These are phyloP conservation scores for Zootermopsis nevadensis DNA, from an alignment of 2,888 invertebrate genomes.

Conservation along the genomic window DNA sequence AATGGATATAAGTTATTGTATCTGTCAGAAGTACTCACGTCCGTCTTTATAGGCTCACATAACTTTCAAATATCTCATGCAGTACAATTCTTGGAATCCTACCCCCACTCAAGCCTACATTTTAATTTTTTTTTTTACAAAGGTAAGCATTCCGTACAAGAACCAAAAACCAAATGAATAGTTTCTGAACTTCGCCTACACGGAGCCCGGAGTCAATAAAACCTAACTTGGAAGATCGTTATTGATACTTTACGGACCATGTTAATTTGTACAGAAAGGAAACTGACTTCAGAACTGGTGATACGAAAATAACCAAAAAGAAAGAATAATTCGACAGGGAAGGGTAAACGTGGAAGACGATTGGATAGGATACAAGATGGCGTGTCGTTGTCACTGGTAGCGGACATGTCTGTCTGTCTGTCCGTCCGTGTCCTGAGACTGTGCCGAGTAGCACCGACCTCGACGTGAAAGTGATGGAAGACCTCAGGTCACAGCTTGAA, in stretches of 20 bases:
- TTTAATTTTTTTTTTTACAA: too few species aligned
- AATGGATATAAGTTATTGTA: too few species aligned
- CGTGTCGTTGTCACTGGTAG: not conserved
- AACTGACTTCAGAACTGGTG: not conserved
- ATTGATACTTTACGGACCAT: not conserved
- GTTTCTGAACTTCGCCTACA: too few species aligned
- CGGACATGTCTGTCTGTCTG: conserved; percentile 28
- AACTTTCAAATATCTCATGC: too few species aligned
- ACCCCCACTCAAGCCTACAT: too few species aligned
- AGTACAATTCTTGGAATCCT: too few species aligned
- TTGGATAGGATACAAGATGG: not conserved
- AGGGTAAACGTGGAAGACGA: not conserved
- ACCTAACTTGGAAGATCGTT: not conserved
- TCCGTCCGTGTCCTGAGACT: not conserved
- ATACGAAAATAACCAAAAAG: not conserved
- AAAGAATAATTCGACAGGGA: not conserved
- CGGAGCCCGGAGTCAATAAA: too few species aligned
- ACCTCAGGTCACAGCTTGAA: not conserved
- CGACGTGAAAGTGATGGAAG: not conserved
- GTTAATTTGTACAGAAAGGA: not conserved
- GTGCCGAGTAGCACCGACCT: not conserved
- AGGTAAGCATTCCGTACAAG: too few species aligned
- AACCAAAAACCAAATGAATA: too few species aligned
- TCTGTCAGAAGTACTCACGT: too few species aligned
- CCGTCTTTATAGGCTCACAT: too few species aligned